phyloP scores from a whole-genome alignment of 2,888 invertebrate genomes.

The Amiota mariae region DNA sequence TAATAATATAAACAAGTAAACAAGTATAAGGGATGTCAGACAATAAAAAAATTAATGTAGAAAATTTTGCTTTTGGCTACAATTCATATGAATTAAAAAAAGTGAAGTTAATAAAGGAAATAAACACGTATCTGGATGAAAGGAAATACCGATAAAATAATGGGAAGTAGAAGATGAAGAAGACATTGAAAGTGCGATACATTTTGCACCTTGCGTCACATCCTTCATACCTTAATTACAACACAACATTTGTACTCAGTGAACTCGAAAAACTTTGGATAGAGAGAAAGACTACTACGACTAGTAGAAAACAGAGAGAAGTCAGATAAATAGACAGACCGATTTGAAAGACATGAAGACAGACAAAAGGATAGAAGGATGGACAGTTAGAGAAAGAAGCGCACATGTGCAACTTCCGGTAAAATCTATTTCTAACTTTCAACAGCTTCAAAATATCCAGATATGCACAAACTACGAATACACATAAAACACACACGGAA shows the following conservation, averaged over 20 bases:
- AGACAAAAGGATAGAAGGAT: not conserved
- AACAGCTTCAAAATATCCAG: slow-evolving; percentile 51
- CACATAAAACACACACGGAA: slow-evolving; percentile 29
- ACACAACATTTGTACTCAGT: not conserved
- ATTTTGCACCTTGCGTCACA: slow-evolving; percentile 37
- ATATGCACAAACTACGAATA: slow-evolving; percentile 28
- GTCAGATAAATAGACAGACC: not conserved
- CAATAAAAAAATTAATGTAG: no score
- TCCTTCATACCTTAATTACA: slow-evolving; percentile 32
- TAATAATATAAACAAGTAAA: no score
- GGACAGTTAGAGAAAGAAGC: slow-evolving; percentile 53
- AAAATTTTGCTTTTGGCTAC: no score
- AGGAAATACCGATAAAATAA: no score
- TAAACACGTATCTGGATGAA: no score
- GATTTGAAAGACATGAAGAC: not conserved
- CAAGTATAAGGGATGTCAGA: no score
- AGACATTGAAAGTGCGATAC: not conserved
- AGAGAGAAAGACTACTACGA: not conserved
- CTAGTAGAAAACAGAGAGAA: not conserved
- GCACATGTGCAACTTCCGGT: slow-evolving; percentile 70
- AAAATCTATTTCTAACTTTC: slow-evolving; percentile 68
- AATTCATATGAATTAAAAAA: no score
- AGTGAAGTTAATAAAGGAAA: no score
- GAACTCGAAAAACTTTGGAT: not conserved
- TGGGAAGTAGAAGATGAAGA: not conserved